Conservation (phyloP, 2,888 invertebrate genomes). For the Clostera curtula region DNA sequence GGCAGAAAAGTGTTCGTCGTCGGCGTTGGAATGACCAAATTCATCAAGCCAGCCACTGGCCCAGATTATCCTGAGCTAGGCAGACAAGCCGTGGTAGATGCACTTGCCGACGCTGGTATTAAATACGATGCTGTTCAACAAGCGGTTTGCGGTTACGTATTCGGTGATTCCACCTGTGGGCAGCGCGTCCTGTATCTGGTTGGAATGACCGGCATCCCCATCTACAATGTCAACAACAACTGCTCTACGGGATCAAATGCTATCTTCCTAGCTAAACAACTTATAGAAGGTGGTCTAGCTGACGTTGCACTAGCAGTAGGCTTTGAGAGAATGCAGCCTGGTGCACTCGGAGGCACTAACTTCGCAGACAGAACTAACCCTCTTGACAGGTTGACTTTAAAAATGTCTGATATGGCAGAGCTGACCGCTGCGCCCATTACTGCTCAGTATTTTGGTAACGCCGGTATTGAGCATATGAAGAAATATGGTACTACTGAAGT, state of each 20-base stretch:
- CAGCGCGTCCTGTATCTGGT: slow-evolving; percentile 95
- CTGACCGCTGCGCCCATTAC: slow-evolving; percentile 90
- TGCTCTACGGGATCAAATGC: slow-evolving; percentile 98
- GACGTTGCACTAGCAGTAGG: slow-evolving; percentile 95
- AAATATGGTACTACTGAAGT: slow-evolving; percentile 94
- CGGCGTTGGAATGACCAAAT: slow-evolving; percentile 99
- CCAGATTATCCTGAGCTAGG: slow-evolving; percentile 97
- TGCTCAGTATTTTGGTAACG: slow-evolving; percentile 97
- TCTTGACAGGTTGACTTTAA: slow-evolving; percentile 88
- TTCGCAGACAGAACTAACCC: slow-evolving; percentile 91
- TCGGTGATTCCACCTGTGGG: slow-evolving; percentile 96
- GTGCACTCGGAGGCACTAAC: slow-evolving; percentile 84
- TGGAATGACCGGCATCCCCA: slow-evolving; percentile 97
- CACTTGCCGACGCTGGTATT: slow-evolving; percentile 88
- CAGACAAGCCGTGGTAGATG: slow-evolving; percentile 92
- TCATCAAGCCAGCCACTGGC: slow-evolving; percentile 93
- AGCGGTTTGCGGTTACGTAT: slow-evolving; percentile 94
- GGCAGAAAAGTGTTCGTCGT: slow-evolving; percentile 86
- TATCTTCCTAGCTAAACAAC: slow-evolving; percentile 90
- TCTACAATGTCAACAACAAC: slow-evolving; percentile 99
- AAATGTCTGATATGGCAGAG: slow-evolving; percentile 89
- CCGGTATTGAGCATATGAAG: slow-evolving; percentile 96
- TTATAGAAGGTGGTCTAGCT: slow-evolving; percentile 90
- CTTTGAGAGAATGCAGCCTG: slow-evolving; percentile 98
- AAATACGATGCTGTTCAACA: slow-evolving; percentile 87